These are phyloP conservation scores for Bombus huntii DNA, from an alignment of 1,140 invertebrate genomes.

Conservation along the genomic window DNA sequence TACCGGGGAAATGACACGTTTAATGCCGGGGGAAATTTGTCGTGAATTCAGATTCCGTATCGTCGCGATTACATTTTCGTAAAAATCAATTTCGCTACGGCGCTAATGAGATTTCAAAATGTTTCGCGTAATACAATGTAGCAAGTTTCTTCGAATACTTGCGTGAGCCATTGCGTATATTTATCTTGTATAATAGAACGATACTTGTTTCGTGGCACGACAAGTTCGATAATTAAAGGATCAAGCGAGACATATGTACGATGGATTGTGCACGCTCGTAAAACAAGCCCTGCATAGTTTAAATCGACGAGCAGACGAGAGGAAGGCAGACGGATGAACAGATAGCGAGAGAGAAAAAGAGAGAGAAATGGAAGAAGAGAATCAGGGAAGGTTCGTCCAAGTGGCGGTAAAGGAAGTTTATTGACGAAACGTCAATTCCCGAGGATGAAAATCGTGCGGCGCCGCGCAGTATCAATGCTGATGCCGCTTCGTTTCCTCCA, in stretches of 20 bases:
- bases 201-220: too few relatives aligned
- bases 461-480: slow-evolving; percentile 3
- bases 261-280: not conserved
- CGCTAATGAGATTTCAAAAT: too few relatives aligned
- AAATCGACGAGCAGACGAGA: not conserved
- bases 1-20: too few relatives aligned
- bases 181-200: too few relatives aligned
- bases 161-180: too few relatives aligned
- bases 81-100: too few relatives aligned
- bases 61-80: too few relatives aligned
- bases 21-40: too few relatives aligned
- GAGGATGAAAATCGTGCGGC: slow-evolving; percentile 32
- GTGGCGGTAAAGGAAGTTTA: slow-evolving; percentile 34
- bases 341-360: not conserved
- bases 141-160: too few relatives aligned
- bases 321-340: not conserved
- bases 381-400: too few relatives aligned
- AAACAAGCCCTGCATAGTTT: slow-evolving; percentile 11
- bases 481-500: slow-evolving; percentile 42
- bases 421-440: slow-evolving; percentile 43
- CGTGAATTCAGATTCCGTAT: too few relatives aligned
- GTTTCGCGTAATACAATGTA: too few relatives aligned
- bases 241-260: not conserved
- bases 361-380: not conserved
- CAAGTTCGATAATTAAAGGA: slow-evolving; percentile 40